phyloP scores from a whole-genome alignment of 1,140 invertebrate species.

The Mactra quadrangularis region DNA sequence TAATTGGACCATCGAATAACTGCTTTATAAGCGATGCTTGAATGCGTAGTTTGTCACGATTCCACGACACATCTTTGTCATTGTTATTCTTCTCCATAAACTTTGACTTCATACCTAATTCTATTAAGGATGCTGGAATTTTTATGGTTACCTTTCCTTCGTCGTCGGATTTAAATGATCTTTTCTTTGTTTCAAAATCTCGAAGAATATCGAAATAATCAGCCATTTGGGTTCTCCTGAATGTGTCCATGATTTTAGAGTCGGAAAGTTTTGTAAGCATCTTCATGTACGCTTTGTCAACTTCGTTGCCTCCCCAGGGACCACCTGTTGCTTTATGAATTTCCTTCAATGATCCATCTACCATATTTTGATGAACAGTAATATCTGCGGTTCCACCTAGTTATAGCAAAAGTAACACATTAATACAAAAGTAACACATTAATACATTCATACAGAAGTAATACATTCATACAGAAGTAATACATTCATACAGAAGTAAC shows the following conservation, averaged over 20 bases:
- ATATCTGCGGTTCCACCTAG: conserved; percentile 66
- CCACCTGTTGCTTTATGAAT: conserved; percentile 61
- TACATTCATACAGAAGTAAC: too few species aligned
- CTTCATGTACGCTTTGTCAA: conserved; percentile 51
- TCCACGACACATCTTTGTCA: too few species aligned
- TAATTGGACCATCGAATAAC: conserved; percentile 1
- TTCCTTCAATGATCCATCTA: conserved; percentile 56
- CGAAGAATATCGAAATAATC: too few species aligned
- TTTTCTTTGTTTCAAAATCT: conserved; percentile 59
- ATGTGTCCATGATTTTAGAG: too few species aligned
- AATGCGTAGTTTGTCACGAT: neutral
- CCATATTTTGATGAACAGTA: conserved; percentile 59
- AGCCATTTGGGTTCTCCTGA: too few species aligned
- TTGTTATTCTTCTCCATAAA: too few species aligned
- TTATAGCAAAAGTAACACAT: too few species aligned
- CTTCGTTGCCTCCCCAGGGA: conserved; percentile 64
- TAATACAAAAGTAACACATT: too few species aligned
- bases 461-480: too few species aligned
- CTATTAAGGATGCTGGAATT: neutral
- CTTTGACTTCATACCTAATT: neutral
- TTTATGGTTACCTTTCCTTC: neutral
- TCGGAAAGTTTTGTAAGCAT: conserved; percentile 29
- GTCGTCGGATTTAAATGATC: conserved; percentile 7
- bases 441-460: too few species aligned
- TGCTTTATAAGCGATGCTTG: neutral